Conservation (phyloP, 37 sponge, comb jelly and placozoan genomes). For the Ianthella basta region DNA sequence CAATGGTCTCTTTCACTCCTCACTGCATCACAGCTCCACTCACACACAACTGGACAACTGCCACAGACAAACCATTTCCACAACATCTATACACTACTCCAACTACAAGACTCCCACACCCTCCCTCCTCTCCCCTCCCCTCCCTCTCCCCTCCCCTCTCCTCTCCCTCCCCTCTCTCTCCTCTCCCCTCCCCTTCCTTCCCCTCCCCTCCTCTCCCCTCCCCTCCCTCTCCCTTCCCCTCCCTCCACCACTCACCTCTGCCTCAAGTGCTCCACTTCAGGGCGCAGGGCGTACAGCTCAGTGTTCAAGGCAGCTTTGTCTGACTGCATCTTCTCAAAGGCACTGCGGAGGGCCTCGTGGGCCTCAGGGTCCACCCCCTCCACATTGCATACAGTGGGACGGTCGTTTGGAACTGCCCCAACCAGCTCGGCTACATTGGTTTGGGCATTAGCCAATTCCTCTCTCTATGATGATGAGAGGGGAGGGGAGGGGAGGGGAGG, state of each 20-base stretch:
- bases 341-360: conserved; percentile 47
- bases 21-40: background rate
- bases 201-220: background rate
- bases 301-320: background rate
- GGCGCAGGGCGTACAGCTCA: background rate
- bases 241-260: conserved; percentile 2
- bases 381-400: background rate
- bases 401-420: background rate
- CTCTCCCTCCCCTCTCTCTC: background rate
- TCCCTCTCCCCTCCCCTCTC: conserved; percentile 18
- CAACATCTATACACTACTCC: background rate
- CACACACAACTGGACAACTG: background rate
- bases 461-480: background rate
- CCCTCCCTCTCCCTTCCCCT: conserved; percentile 25
- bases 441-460: conserved; percentile 26
- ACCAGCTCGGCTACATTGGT: conserved; percentile 34
- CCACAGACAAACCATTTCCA: background rate
- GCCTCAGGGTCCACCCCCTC: conserved; percentile 46
- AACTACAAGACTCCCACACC: background rate
- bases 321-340: conserved; percentile 48
- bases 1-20: too few relatives aligned
- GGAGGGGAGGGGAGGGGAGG: too few relatives aligned
- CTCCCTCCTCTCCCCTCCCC: background rate
- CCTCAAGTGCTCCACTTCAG: conserved; percentile 4
- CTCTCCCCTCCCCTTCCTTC: background rate